Evolutionary conservation across 2,113 vertebrate species (phyloP).

Genomic region (Genyomyrus donnyi): DNA sequence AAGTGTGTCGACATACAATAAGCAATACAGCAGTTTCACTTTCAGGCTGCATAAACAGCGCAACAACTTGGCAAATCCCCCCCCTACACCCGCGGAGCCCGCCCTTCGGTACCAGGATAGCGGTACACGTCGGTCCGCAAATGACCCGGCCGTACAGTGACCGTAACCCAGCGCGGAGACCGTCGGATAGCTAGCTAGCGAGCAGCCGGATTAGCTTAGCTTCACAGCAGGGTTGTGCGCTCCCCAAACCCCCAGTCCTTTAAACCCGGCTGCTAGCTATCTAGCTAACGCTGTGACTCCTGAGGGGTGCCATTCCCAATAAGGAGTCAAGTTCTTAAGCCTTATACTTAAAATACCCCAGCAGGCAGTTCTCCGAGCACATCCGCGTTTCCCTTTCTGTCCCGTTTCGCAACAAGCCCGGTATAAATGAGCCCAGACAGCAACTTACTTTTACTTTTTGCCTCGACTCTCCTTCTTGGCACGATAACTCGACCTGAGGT

Average conservation of each 20-base stretch:
- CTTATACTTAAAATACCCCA: background rate
- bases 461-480: background rate
- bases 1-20: background rate
- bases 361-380: background rate
- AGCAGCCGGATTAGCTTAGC: background rate
- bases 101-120: background rate
- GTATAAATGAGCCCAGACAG: background rate
- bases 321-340: background rate
- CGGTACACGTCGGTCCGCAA: background rate
- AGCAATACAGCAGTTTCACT: background rate
- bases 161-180: background rate
- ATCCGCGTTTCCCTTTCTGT: background rate
- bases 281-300: background rate
- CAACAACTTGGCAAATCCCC: background rate
- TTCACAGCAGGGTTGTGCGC: background rate
- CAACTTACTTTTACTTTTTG: conserved; percentile 1
- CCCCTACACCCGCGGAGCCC: background rate
- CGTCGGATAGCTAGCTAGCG: background rate
- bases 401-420: background rate
- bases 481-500: background rate
- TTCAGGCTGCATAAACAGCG: background rate
- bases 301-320: background rate
- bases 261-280: background rate
- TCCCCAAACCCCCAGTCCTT: background rate
- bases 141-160: background rate